phyloP scores from a whole-genome alignment of 2,888 invertebrate genomes.

The Aspidapion aeneum region DNA sequence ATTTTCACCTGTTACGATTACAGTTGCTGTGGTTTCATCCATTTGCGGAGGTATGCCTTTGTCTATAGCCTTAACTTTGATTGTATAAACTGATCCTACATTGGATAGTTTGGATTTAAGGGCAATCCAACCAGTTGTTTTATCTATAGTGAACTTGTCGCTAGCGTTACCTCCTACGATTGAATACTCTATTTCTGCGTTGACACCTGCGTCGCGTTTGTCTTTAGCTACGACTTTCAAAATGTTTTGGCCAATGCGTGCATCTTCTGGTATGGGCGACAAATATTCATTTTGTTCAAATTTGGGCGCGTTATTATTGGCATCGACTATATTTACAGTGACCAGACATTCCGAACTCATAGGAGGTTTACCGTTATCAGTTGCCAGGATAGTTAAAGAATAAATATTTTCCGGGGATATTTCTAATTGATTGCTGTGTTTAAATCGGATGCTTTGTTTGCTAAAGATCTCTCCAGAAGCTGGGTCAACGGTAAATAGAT shows the following conservation, averaged over 20 bases:
- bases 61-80: conserved; percentile 76
- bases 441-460: conserved; percentile 76
- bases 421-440: conserved; percentile 69
- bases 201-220: conserved; percentile 78
- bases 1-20: conserved; percentile 86
- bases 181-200: conserved; percentile 82
- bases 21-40: conserved; percentile 67
- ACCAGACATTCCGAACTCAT: conserved; percentile 86
- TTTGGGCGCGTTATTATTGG: conserved; percentile 86
- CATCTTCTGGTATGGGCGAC: conserved; percentile 78
- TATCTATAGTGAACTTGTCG: conserved; percentile 69
- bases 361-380: conserved; percentile 93
- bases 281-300: conserved; percentile 74
- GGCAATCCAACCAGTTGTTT: conserved; percentile 77
- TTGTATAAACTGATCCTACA: conserved; percentile 61
- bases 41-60: conserved; percentile 84
- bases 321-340: conserved; percentile 85
- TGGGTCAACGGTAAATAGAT: conserved; percentile 87
- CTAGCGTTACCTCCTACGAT: conserved; percentile 74
- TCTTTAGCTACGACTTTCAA: conserved; percentile 73
- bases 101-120: conserved; percentile 54
- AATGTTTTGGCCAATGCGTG: conserved; percentile 66
- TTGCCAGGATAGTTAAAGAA: conserved; percentile 83
- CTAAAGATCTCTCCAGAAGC: conserved; percentile 91
- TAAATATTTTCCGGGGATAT: conserved; percentile 88